Percentiles rank a stretch among this genome's conserved stretches.
Evolutionary conservation across 2,888 invertebrate genomes (phyloP).

Genomic region (Coelopa pilipes): DNA sequence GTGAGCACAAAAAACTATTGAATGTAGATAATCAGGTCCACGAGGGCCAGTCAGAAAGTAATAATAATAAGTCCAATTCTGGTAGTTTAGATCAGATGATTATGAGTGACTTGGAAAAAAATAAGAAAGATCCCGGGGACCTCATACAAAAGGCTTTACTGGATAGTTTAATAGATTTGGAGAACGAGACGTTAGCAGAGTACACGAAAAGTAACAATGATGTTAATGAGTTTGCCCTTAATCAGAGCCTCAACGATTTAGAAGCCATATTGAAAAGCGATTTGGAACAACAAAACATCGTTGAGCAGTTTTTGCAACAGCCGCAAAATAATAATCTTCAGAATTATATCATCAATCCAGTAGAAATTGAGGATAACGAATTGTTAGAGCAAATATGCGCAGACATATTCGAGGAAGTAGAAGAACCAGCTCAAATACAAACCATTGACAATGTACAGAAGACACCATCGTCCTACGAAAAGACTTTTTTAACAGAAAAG

Average conservation of each 20-base stretch:
- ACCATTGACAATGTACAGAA: background rate
- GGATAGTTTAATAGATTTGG: slow-evolving; percentile 54
- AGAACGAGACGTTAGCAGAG: slow-evolving; percentile 43
- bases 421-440: background rate
- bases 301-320: background rate
- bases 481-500: no score
- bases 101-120: background rate
- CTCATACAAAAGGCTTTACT: slow-evolving; percentile 51
- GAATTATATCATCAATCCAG: background rate
- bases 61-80: background rate
- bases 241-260: slow-evolving; percentile 56
- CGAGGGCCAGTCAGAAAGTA: background rate
- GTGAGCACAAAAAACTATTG: slow-evolving; percentile 9
- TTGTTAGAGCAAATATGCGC: slow-evolving; percentile 49
- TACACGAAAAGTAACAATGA: slow-evolving; percentile 13
- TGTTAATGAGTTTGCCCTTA: slow-evolving; percentile 53
- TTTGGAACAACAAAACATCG: slow-evolving; percentile 2
- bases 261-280: slow-evolving; percentile 54
- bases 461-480: background rate
- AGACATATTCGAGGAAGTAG: slow-evolving; percentile 53
- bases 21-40: background rate
- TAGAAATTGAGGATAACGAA: slow-evolving; percentile 39
- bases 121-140: slow-evolving; percentile 37
- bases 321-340: background rate
- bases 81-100: slow-evolving; percentile 3